phyloP scores from a whole-genome alignment of 2,888 invertebrate genomes.

The Hirtodrosophila cameraria region DNA sequence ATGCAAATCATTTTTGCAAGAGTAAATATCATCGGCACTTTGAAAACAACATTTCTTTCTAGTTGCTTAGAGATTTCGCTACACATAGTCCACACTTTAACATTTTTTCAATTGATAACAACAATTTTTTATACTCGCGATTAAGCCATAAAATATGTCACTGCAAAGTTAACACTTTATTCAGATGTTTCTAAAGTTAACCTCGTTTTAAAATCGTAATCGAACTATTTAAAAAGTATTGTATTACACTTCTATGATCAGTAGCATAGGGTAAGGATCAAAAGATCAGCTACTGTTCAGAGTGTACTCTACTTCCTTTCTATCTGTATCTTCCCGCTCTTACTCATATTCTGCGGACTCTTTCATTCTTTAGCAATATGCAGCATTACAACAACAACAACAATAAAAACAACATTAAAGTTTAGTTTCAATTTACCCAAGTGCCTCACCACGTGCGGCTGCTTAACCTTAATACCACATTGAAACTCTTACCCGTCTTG shows the following conservation, averaged over 20 bases:
- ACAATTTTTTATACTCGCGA: too few species aligned
- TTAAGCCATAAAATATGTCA: too few species aligned
- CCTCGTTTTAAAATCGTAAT: background rate
- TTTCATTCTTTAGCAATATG: constrained; percentile 10
- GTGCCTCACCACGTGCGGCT: constrained; percentile 62
- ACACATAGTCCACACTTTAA: too few species aligned
- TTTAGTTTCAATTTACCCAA: constrained; percentile 50
- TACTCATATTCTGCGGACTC: too few species aligned
- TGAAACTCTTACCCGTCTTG: background rate
- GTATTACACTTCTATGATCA: constrained; percentile 11
- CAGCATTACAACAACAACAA: constrained; percentile 14
- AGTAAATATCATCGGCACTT: too few species aligned
- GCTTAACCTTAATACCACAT: constrained; percentile 56
- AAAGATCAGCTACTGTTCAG: constrained; percentile 49
- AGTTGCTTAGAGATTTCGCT: too few species aligned
- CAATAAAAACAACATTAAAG: constrained; percentile 24
- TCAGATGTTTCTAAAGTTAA: background rate
- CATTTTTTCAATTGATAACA: too few species aligned
- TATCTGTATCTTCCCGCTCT: background rate
- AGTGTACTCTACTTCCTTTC: background rate
- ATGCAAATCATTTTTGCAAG: too few species aligned
- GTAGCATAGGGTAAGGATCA: constrained; percentile 39
- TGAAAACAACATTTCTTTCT: too few species aligned
- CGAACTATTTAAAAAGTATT: constrained; percentile 2
- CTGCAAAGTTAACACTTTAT: too few species aligned